A percentile compares a stretch with the other conserved stretches of the same genome.
Conservation (phyloP, 2,888 invertebrate species). For the Amphimallon solstitiale region DNA sequence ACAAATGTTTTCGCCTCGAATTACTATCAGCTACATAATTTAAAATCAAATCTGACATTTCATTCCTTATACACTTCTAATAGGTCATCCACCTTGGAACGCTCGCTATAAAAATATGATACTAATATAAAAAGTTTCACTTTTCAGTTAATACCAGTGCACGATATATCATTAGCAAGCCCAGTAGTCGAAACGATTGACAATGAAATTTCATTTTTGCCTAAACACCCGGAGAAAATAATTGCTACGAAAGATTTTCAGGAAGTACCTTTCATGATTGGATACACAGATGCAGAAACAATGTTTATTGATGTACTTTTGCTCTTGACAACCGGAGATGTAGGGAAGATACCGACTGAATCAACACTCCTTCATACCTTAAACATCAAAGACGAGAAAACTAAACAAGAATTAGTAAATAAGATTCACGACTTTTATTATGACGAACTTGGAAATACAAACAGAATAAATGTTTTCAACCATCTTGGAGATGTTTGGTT, state of each 20-base stretch:
- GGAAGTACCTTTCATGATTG: conserved; percentile 34
- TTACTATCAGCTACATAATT: too few species aligned
- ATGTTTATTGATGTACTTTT: conserved; percentile 4
- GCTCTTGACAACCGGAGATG: neutral
- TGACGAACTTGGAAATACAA: neutral
- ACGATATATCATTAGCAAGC: conserved; percentile 11
- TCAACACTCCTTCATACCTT: conserved; percentile 5
- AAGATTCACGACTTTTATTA: conserved; percentile 22
- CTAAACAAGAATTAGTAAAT: conserved; percentile 6
- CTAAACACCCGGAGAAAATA: conserved; percentile 1
- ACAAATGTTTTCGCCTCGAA: too few species aligned
- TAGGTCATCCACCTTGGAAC: too few species aligned
- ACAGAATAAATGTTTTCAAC: neutral
- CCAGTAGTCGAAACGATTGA: conserved; percentile 23
- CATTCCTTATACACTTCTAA: too few species aligned
- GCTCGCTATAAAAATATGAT: neutral
- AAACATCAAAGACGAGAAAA: conserved; percentile 8
- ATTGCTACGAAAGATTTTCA: conserved; percentile 22
- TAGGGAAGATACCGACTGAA: neutral
- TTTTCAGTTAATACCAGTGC: conserved; percentile 24
- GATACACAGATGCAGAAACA: conserved; percentile 20
- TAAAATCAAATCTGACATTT: too few species aligned
- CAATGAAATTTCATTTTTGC: conserved; percentile 16
- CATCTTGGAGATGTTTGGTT: conserved; percentile 12
- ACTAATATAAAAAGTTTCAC: neutral